These are phyloP conservation scores for Semnornis frantzii DNA, from an alignment of 2,113 vertebrate species.

Conservation along the genomic window DNA sequence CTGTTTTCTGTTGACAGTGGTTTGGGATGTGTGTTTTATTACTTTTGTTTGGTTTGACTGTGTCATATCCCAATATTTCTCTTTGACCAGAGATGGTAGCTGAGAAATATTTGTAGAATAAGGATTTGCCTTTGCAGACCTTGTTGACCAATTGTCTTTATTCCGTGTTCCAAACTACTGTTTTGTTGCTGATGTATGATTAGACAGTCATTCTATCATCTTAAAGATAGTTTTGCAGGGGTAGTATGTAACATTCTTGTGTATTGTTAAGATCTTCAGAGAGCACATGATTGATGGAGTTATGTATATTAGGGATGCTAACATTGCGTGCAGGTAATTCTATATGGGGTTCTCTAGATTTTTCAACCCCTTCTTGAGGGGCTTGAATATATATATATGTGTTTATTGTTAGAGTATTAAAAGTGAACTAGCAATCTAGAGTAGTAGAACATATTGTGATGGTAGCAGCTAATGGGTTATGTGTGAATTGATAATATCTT, in stretches of 20 bases:
- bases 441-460: not conserved
- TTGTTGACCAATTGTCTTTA: not conserved
- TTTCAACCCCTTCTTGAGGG: too few species aligned
- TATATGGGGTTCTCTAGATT: not conserved
- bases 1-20: not conserved
- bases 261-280: not conserved
- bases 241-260: not conserved
- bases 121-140: not conserved
- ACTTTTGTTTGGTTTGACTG: not conserved
- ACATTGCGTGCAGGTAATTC: too few species aligned
- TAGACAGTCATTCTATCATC: not conserved
- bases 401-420: not conserved
- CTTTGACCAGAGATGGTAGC: not conserved
- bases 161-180: not conserved
- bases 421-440: not conserved
- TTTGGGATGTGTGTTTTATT: not conserved
- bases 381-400: not conserved
- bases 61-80: not conserved
- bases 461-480: not conserved
- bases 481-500: slow-evolving; percentile 10
- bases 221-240: not conserved
- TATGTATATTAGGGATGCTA: not conserved
- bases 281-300: not conserved
- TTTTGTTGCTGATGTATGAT: not conserved
- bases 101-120: not conserved